phyloP scores from a whole-genome alignment of 2,113 vertebrate species.

The Saimiri boliviensis region DNA sequence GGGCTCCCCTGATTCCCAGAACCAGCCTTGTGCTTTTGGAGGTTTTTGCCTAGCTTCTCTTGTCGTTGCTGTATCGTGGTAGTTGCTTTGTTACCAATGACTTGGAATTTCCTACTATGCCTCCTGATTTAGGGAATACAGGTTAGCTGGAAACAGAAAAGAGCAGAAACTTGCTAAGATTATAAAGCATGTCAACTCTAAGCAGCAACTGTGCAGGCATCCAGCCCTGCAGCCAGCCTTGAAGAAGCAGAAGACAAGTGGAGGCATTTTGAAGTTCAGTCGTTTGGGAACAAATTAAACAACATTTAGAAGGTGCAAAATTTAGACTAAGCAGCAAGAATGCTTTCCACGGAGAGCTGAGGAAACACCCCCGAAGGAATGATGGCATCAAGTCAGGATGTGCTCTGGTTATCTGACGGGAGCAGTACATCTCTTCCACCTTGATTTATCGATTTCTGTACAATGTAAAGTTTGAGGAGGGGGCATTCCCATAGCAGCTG shows the following conservation, averaged over 20 bases:
- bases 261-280: accelerated
- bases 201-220: background rate
- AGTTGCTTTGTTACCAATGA: background rate
- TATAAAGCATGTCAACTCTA: background rate
- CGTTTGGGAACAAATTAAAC: background rate
- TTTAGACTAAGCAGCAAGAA: background rate
- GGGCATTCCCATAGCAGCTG: background rate
- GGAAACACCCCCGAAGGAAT: background rate
- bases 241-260: background rate
- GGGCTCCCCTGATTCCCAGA: accelerated
- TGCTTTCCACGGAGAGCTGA: background rate
- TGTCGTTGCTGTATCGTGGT: background rate
- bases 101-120: background rate
- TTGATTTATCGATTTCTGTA: background rate
- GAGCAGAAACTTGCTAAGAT: background rate
- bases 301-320: background rate
- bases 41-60: background rate
- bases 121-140: background rate
- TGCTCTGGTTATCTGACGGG: accelerated
- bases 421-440: background rate
- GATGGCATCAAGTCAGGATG: background rate
- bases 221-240: background rate
- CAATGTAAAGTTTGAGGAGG: background rate
- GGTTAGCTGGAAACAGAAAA: background rate
- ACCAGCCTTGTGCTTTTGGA: accelerated